A percentile compares a stretch with the other conserved stretches of the same genome.
These are phyloP conservation scores for Laupala kohalensis DNA, from an alignment of 1,140 invertebrate genomes.

Conservation along the genomic window DNA sequence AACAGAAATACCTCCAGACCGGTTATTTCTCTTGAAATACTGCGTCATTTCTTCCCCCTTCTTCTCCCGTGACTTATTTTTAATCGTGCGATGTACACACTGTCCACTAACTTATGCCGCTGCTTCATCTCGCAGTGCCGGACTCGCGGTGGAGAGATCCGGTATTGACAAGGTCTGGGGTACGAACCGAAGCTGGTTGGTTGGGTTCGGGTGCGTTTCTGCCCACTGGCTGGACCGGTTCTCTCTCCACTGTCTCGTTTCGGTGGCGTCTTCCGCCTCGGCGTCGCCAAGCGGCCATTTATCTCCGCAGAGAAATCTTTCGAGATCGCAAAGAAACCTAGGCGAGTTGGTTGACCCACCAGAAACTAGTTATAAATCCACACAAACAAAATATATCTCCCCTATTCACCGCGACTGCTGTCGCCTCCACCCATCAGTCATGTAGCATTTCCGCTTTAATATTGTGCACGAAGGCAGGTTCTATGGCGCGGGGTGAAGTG, in stretches of 20 bases:
- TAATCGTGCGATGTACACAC: background rate
- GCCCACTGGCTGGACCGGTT: background rate
- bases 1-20: background rate
- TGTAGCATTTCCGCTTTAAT: no score
- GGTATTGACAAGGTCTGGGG: background rate
- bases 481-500: no score
- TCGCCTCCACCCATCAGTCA: no score
- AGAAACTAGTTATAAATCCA: no score
- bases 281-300: background rate
- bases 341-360: background rate
- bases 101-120: background rate
- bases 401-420: no score
- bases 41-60: background rate
- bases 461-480: no score
- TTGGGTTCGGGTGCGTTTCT: background rate
- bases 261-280: background rate
- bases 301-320: background rate
- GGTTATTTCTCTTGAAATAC: background rate
- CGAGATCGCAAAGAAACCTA: background rate
- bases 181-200: background rate
- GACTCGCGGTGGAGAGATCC: background rate
- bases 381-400: no score
- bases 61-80: no score
- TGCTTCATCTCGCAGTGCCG: background rate
- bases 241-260: background rate